These are phyloP conservation scores for Myiotriccus ornatus DNA, from an alignment of 2,797 vertebrate species.

Conservation along the genomic window DNA sequence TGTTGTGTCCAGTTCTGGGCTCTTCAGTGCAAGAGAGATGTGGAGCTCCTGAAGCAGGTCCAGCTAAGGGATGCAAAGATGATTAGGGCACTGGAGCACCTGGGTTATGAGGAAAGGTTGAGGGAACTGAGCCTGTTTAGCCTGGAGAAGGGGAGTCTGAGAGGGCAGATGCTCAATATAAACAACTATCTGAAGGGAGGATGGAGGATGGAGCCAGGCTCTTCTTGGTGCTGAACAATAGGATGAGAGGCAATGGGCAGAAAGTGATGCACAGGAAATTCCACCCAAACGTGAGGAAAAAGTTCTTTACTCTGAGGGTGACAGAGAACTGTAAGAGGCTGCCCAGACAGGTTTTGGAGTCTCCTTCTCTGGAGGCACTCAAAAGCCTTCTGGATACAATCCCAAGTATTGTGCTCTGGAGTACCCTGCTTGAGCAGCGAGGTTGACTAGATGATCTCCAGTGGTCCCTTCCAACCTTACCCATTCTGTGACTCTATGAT, in stretches of 20 bases:
- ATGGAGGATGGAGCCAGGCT: not conserved
- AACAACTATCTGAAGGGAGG: not conserved
- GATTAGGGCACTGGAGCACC: not conserved
- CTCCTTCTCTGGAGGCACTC: not conserved
- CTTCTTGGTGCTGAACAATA: not conserved
- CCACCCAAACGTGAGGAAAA: not conserved
- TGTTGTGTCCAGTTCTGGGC: not conserved
- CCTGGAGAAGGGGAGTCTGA: not conserved
- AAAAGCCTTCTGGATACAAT: not conserved
- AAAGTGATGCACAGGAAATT: not conserved
- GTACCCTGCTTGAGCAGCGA: not conserved
- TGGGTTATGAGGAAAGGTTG: not conserved
- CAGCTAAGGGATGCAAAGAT: not conserved
- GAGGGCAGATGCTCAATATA: not conserved
- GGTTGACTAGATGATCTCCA: not conserved
- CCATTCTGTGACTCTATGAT: not conserved
- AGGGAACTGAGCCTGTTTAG: not conserved
- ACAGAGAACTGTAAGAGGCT: not conserved
- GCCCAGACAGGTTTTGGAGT: not conserved
- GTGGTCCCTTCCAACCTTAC: not conserved
- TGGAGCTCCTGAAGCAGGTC: not conserved
- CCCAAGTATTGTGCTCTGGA: rapidly evolving
- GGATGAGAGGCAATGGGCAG: not conserved
- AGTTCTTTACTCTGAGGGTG: not conserved
- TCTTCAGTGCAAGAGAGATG: not conserved